phyloP scores from a whole-genome alignment of 2,888 invertebrate species.

The Criorhina ranunculi region DNA sequence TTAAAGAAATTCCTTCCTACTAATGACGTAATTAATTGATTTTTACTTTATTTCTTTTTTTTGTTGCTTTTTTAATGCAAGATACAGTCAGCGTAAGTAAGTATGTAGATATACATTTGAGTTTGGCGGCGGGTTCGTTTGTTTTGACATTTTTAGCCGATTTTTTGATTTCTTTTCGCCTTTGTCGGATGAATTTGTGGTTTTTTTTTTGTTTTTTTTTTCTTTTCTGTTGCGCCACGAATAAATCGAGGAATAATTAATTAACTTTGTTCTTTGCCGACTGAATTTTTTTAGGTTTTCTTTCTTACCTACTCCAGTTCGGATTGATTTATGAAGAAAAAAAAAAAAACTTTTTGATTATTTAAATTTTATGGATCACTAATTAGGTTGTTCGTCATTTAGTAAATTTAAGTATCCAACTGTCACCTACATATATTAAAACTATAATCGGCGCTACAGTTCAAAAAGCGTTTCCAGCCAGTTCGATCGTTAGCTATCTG shows the following conservation, averaged over 20 bases:
- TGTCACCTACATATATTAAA: too few species aligned
- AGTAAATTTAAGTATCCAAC: not conserved
- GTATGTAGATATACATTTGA: conserved; percentile 20
- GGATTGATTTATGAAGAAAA: conserved; percentile 43
- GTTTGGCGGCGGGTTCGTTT: conserved; percentile 19
- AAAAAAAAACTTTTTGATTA: conserved; percentile 17
- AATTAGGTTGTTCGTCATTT: conserved; percentile 16
- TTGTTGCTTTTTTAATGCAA: conserved; percentile 5
- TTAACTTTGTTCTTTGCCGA: conserved; percentile 64
- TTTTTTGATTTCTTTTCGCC: conserved; percentile 57
- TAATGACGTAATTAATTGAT: conserved; percentile 74
- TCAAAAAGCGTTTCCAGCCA: too few species aligned
- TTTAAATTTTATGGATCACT: conserved; percentile 7
- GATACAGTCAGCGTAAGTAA: conserved; percentile 16
- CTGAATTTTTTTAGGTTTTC: conserved; percentile 13
- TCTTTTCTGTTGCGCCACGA: conserved; percentile 11
- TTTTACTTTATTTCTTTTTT: conserved; percentile 35
- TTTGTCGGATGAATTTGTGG: conserved; percentile 61
- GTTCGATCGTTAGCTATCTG: too few species aligned
- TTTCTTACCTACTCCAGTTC: not conserved
- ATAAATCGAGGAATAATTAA: conserved; percentile 70
- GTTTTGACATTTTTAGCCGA: conserved; percentile 51
- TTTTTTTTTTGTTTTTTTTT: conserved; percentile 16
- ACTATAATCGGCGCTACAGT: too few species aligned
- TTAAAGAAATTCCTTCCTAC: conserved; percentile 55